Conservation (phyloP, 2,888 invertebrate genomes). For the Galerucella pusilla region DNA sequence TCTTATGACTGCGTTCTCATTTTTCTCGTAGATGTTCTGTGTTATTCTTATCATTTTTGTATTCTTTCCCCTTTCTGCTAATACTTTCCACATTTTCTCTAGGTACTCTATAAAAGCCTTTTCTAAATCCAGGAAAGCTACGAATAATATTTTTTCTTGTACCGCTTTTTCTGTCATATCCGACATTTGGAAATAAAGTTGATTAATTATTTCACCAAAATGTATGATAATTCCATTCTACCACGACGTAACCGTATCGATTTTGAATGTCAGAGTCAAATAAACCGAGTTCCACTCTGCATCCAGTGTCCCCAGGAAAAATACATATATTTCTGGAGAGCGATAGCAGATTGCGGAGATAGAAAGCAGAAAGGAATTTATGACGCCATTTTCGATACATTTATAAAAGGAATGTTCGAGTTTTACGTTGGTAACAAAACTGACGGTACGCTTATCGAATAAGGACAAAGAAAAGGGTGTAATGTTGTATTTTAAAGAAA, state of each 20-base stretch:
- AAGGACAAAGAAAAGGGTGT: slow-evolving; percentile 8
- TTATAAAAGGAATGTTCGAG: slow-evolving; percentile 17
- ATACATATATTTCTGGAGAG: slow-evolving; percentile 26
- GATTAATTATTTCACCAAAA: too few relatives aligned
- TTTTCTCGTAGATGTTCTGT: too few relatives aligned
- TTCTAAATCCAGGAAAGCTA: too few relatives aligned
- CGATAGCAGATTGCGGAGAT: slow-evolving; percentile 21
- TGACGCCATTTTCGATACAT: slow-evolving; percentile 22
- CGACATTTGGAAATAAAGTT: too few relatives aligned
- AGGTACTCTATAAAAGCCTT: too few relatives aligned
- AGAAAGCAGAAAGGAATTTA: slow-evolving; percentile 13
- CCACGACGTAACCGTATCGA: neutral
- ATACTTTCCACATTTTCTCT: too few relatives aligned
- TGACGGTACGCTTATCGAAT: slow-evolving; percentile 17
- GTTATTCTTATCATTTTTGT: too few relatives aligned
- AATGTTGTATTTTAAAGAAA: neutral
- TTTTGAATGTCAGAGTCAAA: neutral
- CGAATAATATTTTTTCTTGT: too few relatives aligned
- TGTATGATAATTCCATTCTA: neutral
- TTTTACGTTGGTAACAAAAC: slow-evolving; percentile 18
- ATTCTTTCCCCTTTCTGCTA: too few relatives aligned
- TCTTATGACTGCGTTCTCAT: too few relatives aligned
- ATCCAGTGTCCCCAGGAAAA: slow-evolving; percentile 40
- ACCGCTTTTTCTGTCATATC: too few relatives aligned
- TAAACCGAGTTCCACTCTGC: slow-evolving; percentile 8